Evolutionary conservation across 2,113 vertebrate species (phyloP), one percentile per base, ranked within the genome.

Genomic region (Upupa epops): DNA sequence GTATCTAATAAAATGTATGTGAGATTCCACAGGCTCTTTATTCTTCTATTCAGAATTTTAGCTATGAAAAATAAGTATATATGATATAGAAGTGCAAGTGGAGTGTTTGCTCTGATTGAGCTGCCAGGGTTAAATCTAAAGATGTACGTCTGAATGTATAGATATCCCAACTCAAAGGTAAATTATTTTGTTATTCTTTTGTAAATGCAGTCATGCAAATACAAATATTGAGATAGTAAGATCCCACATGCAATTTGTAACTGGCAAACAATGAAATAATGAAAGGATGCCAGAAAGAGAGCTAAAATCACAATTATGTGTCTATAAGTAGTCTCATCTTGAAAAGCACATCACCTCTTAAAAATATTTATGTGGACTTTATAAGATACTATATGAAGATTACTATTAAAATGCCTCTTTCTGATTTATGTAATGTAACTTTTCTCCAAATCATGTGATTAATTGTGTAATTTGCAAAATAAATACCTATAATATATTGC

Each of bases 61-160:
- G 55, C 73, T 87, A 11, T 8, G n/a, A 63, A 52, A 71, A 60
- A 61, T 80, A 59, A 91, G 25, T 58, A 34, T 16, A 7, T 82
- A n/a, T 26, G 19, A 84, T 66, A 89, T 52, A 68, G 72, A 92
- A 95, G 84, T 60, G 73, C 36, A 75, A 3, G 64, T 77, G 54
- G 31, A 82, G 21, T 29, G 32, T 34, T 81, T 79, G 32, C 45
- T 85, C 88, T 54, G 51, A 45, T 65, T 32, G 45, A 74, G 84
- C 92, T 93, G 45, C 28, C 78, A 76, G 76, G 87, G 88, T 94
- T 94, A 92, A 84, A 13, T 34, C 15, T 71, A 46, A 91, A 90
- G 83, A 46, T 26, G 55, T 78, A 51, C 15, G 19, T 79, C 66
- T 88, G 52, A 81, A 71, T 46, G 21, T 56, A 42, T 31, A 84